These are phyloP conservation scores for Thymelicus lineola DNA, from an alignment of 2,888 invertebrate genomes.

Conservation along the genomic window DNA sequence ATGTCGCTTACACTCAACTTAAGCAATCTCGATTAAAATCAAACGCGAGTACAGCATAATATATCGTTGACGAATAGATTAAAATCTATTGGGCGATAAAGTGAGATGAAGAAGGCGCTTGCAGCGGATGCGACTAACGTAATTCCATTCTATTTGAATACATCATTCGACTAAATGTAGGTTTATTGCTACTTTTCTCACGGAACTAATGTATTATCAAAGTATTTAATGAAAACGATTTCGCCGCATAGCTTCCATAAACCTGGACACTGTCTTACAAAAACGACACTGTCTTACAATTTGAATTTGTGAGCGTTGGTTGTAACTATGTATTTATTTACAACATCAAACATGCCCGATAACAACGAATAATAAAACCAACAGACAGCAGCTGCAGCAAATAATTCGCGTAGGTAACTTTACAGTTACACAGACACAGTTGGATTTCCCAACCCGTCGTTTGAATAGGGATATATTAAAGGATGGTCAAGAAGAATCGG, in stretches of 20 bases:
- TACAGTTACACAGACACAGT: conserved; percentile 55
- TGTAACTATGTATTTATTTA: conserved; percentile 46
- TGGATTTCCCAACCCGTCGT: conserved; percentile 61
- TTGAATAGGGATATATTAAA: conserved; percentile 60
- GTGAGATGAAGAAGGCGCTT: conserved; percentile 71
- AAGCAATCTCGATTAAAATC: conserved; percentile 66
- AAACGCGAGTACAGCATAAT: conserved; percentile 66
- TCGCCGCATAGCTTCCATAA: conserved; percentile 77
- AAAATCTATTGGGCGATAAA: conserved; percentile 68
- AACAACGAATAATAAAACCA: conserved; percentile 47
- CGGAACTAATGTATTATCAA: conserved; percentile 83
- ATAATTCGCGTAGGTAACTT: conserved; percentile 59
- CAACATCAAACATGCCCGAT: conserved; percentile 46
- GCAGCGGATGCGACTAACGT: conserved; percentile 79
- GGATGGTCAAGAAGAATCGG: conserved; percentile 75
- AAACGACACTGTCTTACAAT: conserved; percentile 57
- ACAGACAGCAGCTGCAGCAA: conserved; percentile 55
- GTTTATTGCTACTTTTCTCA: conserved; percentile 85
- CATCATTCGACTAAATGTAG: conserved; percentile 82
- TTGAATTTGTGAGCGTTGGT: conserved; percentile 56
- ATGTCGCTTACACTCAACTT: conserved; percentile 54
- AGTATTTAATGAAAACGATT: conserved; percentile 79
- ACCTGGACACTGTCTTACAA: conserved; percentile 51
- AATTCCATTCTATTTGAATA: conserved; percentile 82
- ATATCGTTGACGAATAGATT: conserved; percentile 78